Evolutionary conservation across 2,888 invertebrate species (phyloP).

Genomic region (Xanthorhoe spadicearia): DNA sequence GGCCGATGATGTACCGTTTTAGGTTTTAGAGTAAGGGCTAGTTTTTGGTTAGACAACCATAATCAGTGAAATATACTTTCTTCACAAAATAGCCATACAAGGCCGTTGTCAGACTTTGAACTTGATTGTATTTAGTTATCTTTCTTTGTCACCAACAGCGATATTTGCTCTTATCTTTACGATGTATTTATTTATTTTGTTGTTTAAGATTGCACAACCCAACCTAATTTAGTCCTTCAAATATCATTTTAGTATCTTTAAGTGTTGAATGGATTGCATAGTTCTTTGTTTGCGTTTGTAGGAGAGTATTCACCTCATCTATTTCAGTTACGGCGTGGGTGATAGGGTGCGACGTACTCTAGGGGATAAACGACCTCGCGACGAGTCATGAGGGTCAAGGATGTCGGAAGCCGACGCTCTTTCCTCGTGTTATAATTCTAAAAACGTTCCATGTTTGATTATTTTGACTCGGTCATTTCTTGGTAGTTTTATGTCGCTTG

Average conservation of each 20-base stretch:
- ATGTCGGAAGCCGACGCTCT: conserved; percentile 54
- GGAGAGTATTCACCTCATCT: conserved; percentile 74
- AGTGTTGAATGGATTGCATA: conserved; percentile 38
- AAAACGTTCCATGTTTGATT: conserved; percentile 9
- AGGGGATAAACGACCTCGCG: conserved; percentile 58
- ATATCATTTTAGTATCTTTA: conserved; percentile 1
- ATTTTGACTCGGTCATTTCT: not conserved
- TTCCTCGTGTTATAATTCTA: conserved; percentile 41
- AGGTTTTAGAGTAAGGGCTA: too few species aligned
- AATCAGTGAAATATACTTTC: conserved; percentile 49
- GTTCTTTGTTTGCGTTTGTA: conserved; percentile 58
- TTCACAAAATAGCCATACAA: conserved; percentile 45
- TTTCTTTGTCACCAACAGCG: conserved; percentile 12
- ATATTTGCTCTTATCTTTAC: conserved; percentile 9
- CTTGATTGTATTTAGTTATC: conserved; percentile 8
- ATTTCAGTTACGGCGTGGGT: conserved; percentile 75
- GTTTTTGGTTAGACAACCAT: conserved; percentile 45
- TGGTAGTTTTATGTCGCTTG: conserved; percentile 39
- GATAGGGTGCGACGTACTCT: conserved; percentile 73
- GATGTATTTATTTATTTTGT: not conserved
- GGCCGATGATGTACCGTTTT: too few species aligned
- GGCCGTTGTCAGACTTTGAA: conserved; percentile 30
- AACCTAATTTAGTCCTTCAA: not conserved
- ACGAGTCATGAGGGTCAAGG: conserved; percentile 53
- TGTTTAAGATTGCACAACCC: not conserved